Evolutionary conservation across 2,797 vertebrate genomes (phyloP).

Genomic region (Bradypus variegatus): DNA sequence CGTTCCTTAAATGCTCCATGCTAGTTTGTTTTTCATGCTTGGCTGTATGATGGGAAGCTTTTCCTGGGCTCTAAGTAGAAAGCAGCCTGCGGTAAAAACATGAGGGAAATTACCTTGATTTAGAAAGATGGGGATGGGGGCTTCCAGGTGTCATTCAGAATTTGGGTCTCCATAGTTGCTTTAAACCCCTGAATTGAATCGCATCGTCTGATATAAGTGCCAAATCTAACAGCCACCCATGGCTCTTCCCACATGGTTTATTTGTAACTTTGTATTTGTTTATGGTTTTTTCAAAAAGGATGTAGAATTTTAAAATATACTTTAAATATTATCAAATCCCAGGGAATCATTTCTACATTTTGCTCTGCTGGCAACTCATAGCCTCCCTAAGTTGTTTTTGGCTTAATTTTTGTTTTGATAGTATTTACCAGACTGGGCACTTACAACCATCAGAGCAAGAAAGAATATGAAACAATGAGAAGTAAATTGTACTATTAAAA

Average conservation of each 20-base stretch:
- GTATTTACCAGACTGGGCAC: background rate
- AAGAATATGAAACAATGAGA: background rate
- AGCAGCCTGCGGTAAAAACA: background rate
- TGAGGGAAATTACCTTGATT: background rate
- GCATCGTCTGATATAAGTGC: background rate
- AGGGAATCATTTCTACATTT: background rate
- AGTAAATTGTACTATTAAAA: slow-evolving; percentile 19
- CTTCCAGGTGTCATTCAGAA: background rate
- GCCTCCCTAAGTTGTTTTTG: background rate
- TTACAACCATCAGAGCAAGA: background rate
- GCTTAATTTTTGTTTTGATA: background rate
- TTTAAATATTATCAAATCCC: background rate
- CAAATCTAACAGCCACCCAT: background rate
- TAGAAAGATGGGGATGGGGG: background rate
- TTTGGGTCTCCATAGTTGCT: background rate
- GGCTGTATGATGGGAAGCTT: background rate
- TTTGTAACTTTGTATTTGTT: background rate
- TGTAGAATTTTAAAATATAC: background rate
- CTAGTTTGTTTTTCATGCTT: background rate
- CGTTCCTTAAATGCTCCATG: background rate
- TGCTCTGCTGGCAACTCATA: background rate
- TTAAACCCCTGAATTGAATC: too few species aligned
- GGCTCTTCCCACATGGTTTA: background rate
- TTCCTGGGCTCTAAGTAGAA: background rate
- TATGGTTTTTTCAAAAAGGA: background rate